Conservation (phyloP, 2,797 vertebrate species). For the Eremophila alpestris region DNA sequence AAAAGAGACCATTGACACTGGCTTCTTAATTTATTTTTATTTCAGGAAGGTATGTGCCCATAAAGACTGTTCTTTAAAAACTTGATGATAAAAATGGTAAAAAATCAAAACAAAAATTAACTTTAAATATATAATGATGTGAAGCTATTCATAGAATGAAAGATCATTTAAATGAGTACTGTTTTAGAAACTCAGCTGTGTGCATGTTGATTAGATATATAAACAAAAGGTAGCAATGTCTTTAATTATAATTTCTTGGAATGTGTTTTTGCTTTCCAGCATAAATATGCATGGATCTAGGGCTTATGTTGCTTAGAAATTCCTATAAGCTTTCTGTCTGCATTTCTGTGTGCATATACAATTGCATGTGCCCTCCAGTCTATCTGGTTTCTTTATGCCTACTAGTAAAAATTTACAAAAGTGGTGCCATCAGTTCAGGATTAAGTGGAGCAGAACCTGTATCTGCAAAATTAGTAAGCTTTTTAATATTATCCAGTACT, state of each 20-base stretch:
- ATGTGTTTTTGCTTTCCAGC: neutral
- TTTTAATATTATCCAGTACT: neutral
- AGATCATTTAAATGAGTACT: neutral
- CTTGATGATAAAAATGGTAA: neutral
- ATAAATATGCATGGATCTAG: neutral
- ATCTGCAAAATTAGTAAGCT: neutral
- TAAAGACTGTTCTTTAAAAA: neutral
- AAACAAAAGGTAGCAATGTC: neutral
- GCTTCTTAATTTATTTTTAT: neutral
- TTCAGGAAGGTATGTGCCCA: neutral
- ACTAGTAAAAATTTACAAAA: neutral
- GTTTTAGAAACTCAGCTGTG: conserved; percentile 16
- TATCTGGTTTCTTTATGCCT: neutral
- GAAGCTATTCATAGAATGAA: conserved; percentile 13
- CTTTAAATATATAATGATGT: conserved; percentile 14
- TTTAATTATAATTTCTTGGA: conserved; percentile 22
- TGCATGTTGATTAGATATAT: conserved; percentile 1
- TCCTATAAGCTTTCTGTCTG: neutral
- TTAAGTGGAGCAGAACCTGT: neutral
- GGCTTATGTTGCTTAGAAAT: neutral
- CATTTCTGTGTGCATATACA: neutral
- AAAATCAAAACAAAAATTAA: conserved; percentile 35
- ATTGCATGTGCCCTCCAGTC: neutral
- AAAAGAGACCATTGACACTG: neutral
- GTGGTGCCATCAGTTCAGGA: neutral